Evolutionary conservation across 2,113 vertebrate species (phyloP).

Genomic region (Lophius piscatorius): DNA sequence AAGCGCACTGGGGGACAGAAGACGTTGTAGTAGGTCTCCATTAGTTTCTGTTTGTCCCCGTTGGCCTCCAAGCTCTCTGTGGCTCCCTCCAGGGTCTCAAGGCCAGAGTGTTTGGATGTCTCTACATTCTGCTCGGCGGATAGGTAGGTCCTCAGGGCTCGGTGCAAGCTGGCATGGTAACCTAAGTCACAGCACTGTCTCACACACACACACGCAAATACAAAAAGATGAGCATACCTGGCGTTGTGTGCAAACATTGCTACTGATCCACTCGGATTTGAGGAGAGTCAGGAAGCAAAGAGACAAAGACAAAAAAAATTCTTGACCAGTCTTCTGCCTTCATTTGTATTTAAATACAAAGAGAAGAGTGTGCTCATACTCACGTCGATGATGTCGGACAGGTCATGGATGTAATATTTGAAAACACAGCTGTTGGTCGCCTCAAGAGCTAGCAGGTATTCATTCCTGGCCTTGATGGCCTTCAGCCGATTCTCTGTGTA

Average conservation of each 20-base stretch:
- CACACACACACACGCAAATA: neutral
- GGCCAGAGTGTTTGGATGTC: slow-evolving; percentile 91
- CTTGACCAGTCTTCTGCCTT: slow-evolving; percentile 5
- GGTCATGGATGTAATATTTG: slow-evolving; percentile 99
- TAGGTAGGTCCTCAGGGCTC: slow-evolving; percentile 94
- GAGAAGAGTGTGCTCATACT: slow-evolving; percentile 70
- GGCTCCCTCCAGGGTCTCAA: slow-evolving; percentile 92
- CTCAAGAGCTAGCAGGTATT: slow-evolving; percentile 95
- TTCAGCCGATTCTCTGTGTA: slow-evolving; percentile 98
- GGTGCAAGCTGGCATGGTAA: slow-evolving; percentile 95
- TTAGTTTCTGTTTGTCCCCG: slow-evolving; percentile 95
- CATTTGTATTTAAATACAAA: slow-evolving; percentile 39
- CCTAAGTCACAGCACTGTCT: slow-evolving; percentile 96
- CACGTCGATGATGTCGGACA: slow-evolving; percentile 98
- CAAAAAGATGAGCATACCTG: neutral
- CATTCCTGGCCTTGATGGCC: slow-evolving; percentile 96
- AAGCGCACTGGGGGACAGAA: slow-evolving; percentile 98
- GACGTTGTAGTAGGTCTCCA: slow-evolving; percentile 98
- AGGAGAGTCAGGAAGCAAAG: too few relatives aligned
- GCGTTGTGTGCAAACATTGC: neutral
- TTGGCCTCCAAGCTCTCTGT: slow-evolving; percentile 94
- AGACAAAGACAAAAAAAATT: slow-evolving; percentile 11
- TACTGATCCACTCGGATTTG: too few relatives aligned
- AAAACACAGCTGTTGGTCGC: slow-evolving; percentile 97
- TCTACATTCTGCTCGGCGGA: slow-evolving; percentile 96